phyloP scores from a whole-genome alignment of 2,797 vertebrate genomes.

The Paguma larvata region DNA sequence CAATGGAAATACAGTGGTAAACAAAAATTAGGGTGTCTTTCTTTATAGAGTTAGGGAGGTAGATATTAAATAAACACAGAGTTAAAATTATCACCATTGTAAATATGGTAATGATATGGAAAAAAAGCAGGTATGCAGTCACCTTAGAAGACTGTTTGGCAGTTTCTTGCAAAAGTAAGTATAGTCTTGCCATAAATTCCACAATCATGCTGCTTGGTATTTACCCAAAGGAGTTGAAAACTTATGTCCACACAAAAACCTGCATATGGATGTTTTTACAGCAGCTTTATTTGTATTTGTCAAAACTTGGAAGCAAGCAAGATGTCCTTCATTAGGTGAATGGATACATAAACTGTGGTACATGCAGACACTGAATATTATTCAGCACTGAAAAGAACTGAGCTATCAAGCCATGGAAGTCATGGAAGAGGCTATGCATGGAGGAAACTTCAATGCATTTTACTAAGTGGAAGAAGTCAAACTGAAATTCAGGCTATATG shows the following conservation, averaged over 20 bases:
- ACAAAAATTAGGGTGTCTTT: neutral
- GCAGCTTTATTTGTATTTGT: neutral
- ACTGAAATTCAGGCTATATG: neutral
- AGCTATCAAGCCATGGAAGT: neutral
- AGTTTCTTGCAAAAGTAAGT: neutral
- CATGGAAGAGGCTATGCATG: neutral
- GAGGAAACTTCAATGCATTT: neutral
- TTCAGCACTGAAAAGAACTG: neutral
- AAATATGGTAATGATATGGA: neutral
- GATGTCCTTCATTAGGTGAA: neutral
- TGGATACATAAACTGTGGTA: neutral
- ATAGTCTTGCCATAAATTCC: neutral
- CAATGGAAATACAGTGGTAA: neutral
- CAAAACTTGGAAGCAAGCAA: neutral
- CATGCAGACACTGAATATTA: neutral
- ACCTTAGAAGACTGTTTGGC: neutral
- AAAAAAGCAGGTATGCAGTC: neutral
- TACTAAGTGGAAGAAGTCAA: neutral
- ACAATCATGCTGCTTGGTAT: neutral
- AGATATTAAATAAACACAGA: neutral
- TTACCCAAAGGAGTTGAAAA: neutral
- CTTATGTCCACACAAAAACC: neutral
- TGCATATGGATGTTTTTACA: neutral
- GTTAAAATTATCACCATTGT: neutral
- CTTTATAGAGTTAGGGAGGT: neutral